These are phyloP conservation scores for Platycnemis pennipes DNA, from an alignment of 2,888 invertebrate species.

Conservation along the genomic window DNA sequence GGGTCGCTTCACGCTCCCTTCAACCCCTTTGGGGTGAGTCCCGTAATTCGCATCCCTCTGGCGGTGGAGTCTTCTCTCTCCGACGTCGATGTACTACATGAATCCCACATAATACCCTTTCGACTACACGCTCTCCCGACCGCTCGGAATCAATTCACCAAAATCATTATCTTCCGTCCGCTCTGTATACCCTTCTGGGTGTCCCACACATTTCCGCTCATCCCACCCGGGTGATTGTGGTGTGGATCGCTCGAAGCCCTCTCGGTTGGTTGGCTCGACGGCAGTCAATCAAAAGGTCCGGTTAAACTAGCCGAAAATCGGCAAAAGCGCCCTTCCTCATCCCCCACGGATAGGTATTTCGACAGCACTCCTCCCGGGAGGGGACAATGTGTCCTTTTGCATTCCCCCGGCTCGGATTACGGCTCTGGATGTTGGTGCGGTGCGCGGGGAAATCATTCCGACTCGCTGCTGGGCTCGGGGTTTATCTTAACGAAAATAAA, in stretches of 20 bases:
- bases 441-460: background rate
- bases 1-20: background rate
- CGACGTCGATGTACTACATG: background rate
- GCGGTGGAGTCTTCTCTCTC: background rate
- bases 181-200: background rate
- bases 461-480: background rate
- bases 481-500: background rate
- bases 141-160: background rate
- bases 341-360: background rate
- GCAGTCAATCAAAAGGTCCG: background rate
- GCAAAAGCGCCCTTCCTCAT: background rate
- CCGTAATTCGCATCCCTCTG: conserved; percentile 21
- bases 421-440: background rate
- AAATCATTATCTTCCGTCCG: background rate
- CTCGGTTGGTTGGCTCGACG: background rate
- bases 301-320: background rate
- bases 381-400: background rate
- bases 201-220: background rate
- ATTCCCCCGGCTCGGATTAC: background rate
- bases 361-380: background rate
- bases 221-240: background rate
- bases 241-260: background rate
- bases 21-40: background rate
- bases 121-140: background rate
- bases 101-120: background rate